Conservation (phyloP, 2,113 vertebrate genomes). For the Paradisaea rubra region DNA sequence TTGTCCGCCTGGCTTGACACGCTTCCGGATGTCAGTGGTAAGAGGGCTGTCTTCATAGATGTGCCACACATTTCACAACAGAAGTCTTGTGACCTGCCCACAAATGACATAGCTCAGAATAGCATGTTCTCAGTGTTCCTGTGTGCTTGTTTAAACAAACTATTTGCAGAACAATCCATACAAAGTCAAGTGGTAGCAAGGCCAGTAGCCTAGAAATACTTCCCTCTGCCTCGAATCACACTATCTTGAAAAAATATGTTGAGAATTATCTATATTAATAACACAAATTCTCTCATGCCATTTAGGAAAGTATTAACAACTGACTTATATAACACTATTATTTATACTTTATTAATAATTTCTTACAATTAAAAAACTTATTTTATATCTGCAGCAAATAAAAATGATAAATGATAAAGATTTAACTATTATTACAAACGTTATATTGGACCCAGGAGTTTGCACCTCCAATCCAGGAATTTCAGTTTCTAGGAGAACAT, state of each 20-base stretch:
- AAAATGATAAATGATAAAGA: neutral
- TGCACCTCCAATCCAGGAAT: neutral
- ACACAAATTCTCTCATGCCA: neutral
- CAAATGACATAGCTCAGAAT: slow-evolving; percentile 29
- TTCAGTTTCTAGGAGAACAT: neutral
- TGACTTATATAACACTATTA: neutral
- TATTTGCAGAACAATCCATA: neutral
- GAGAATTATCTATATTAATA: neutral
- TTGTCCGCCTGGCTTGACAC: slow-evolving; percentile 80
- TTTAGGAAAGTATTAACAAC: neutral
- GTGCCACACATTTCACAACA: slow-evolving; percentile 88
- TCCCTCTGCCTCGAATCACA: neutral
- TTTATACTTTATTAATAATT: neutral
- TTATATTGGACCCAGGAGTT: neutral
- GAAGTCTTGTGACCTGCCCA: slow-evolving; percentile 90
- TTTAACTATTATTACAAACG: neutral
- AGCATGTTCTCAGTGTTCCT: neutral
- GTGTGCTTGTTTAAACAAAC: neutral
- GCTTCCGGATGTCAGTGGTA: slow-evolving; percentile 81
- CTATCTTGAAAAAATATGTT: neutral
- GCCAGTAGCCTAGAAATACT: neutral
- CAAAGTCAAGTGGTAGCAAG: neutral
- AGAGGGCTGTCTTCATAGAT: slow-evolving; percentile 84
- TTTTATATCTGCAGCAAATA: neutral
- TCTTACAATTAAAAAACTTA: neutral